Evolutionary conservation across 2,888 invertebrate species (phyloP), one percentile per base, ranked within the genome.

Genomic region (Clistopyga incitator): DNA sequence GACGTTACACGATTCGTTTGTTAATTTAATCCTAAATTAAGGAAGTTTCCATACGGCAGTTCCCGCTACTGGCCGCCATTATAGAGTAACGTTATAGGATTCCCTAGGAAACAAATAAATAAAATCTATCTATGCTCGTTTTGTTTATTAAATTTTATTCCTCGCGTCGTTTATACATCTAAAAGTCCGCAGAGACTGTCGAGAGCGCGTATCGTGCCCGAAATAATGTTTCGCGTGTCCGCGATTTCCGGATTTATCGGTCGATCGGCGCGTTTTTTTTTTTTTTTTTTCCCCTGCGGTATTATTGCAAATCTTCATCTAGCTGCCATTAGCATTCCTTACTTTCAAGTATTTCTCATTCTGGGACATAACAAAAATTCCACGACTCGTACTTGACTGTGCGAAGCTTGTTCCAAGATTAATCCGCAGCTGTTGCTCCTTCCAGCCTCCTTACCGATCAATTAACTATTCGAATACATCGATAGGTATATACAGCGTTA

Each of bases 21-120:
- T 75, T 68, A 74, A 50, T 82, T 52, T 67, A 79, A 67, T 85
- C 86, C 84, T 86, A 88, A 71, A 86, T 70, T 85, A 82, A 90
- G 88, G 88, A 91, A 89, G 88, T 90, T 85, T 83, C 84, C 78
- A 71, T 79, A 89, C 90, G 91, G 90, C 90, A 91, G 92, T 91
- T 90, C 88, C 90, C 90, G 90, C 91, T 91, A 91, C 91, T 91
- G 91, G 88, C 90, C 90, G 91, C 90, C 88, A 88, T 84, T 89
- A 89, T 87, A 84, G 88, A 87, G 84, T 87, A 87, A 87, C 85
- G 84, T 85, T 82, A 85, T 87, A 88, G 83, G 87, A 88, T 84
- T 89, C 87, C 85, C 89, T 90, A 90, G 87, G 89, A 91, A 92
- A 92, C 91, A 92, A 86, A 93, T 92, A 92, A 93, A 92, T 93